Conservation (phyloP, 2,888 invertebrate species). For the Rhopalosiphum nymphaeae region DNA sequence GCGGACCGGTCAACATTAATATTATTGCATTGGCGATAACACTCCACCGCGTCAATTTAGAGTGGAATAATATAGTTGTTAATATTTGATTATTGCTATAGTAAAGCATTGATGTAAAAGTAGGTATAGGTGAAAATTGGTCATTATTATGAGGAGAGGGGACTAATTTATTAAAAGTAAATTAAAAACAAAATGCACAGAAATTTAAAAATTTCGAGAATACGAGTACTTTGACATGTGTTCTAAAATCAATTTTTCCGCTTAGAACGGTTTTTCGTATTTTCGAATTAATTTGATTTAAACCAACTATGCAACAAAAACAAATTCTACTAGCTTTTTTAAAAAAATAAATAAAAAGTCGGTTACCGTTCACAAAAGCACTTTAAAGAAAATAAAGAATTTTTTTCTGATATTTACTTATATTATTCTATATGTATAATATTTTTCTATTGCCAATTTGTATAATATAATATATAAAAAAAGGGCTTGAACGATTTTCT, state of each 20-base stretch:
- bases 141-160: neutral
- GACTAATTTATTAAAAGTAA: neutral
- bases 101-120: neutral
- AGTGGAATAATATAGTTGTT: neutral
- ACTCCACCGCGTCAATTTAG: neutral
- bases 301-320: neutral
- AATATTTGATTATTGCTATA: neutral
- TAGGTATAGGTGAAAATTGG: neutral
- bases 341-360: neutral
- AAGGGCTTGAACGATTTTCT: neutral
- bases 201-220: neutral
- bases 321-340: neutral
- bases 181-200: neutral
- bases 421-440: neutral
- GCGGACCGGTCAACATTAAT: neutral
- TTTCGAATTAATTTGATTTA: neutral
- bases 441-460: neutral
- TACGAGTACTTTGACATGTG: neutral
- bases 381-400: neutral
- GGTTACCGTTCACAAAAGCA: neutral
- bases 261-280: neutral
- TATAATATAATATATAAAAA: neutral
- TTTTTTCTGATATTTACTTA: neutral
- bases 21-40: neutral
- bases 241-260: neutral